These are phyloP conservation scores for Struthidea cinerea DNA, from an alignment of 2,113 vertebrate species.

Conservation along the genomic window DNA sequence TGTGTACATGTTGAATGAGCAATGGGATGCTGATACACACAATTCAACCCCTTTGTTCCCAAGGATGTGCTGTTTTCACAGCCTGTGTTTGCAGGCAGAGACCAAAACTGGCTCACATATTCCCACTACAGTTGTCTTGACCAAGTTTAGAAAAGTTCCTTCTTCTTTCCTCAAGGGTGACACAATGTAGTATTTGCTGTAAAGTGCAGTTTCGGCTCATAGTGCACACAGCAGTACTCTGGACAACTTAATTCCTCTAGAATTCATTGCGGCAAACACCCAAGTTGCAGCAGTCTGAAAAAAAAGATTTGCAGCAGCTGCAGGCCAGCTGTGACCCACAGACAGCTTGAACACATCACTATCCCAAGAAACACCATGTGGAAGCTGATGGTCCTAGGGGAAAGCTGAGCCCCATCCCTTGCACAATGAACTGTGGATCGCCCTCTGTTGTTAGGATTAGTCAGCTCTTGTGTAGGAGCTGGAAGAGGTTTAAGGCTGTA, in stretches of 20 bases:
- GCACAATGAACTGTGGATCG: accelerated
- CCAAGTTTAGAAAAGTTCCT: not conserved
- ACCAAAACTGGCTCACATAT: not conserved
- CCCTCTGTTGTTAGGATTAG: not conserved
- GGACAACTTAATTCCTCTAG: not conserved
- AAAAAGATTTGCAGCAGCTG: not conserved
- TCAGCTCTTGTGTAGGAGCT: not conserved
- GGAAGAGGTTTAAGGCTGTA: not conserved
- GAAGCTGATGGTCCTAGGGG: not conserved
- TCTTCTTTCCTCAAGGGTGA: not conserved
- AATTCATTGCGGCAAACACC: not conserved
- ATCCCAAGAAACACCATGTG: not conserved
- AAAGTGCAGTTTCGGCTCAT: not conserved
- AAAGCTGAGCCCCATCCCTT: not conserved
- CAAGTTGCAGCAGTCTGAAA: not conserved
- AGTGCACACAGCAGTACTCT: not conserved
- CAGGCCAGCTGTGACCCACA: not conserved
- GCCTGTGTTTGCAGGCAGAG: not conserved
- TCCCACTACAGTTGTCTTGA: not conserved
- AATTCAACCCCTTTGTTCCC: not conserved
- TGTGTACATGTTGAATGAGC: not conserved
- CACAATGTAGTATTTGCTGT: not conserved
- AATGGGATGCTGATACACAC: not conserved
- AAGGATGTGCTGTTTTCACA: not conserved
- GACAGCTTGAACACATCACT: not conserved